Evolutionary conservation across 2,797 vertebrate genomes (phyloP).

Genomic region (Arctocebus calabarensis): DNA sequence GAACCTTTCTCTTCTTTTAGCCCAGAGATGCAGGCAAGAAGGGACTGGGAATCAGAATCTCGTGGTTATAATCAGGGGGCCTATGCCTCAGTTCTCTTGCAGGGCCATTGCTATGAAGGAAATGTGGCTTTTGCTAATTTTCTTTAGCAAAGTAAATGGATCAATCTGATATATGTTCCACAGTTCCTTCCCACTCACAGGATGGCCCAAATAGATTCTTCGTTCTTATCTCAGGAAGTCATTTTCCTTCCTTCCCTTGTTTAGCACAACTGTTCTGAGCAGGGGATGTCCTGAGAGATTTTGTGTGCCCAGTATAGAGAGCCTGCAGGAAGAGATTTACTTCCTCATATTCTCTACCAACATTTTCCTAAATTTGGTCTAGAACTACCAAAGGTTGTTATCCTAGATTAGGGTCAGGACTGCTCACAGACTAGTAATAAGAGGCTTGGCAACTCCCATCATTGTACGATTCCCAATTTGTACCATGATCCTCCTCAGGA

Average conservation of each 20-base stretch:
- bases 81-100: not conserved
- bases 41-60: not conserved
- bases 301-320: not conserved
- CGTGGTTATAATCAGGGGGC: not conserved
- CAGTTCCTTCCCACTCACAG: not conserved
- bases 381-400: not conserved
- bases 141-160: not conserved
- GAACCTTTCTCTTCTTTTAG: constrained; percentile 13
- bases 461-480: not conserved
- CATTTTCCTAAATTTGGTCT: not conserved
- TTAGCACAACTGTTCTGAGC: constrained; percentile 34
- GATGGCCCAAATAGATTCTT: constrained; percentile 1
- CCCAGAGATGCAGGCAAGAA: not conserved
- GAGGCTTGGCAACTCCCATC: constrained; percentile 42
- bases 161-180: not conserved
- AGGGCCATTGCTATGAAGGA: not conserved
- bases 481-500: not conserved
- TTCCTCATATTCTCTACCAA: not conserved
- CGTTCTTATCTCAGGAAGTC: not conserved
- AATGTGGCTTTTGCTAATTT: not conserved
- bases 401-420: not conserved
- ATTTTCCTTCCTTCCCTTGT: constrained; percentile 43
- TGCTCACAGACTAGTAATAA: constrained; percentile 78
- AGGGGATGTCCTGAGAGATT: not conserved
- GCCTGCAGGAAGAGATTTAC: not conserved